These are phyloP conservation scores for Chrysolina americana DNA, from an alignment of 2,888 invertebrate species.

Conservation along the genomic window DNA sequence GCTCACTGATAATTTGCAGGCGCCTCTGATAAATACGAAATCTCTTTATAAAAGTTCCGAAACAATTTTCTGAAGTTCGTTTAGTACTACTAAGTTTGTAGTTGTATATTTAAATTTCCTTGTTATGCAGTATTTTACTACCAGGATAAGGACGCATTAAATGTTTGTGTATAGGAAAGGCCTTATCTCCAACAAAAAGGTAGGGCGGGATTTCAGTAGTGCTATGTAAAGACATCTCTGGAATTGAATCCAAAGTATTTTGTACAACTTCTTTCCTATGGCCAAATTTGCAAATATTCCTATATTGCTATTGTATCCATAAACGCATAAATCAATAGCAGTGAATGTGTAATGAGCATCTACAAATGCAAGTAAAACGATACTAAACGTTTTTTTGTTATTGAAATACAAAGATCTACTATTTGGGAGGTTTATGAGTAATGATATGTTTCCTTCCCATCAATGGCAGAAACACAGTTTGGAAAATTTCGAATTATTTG, in stretches of 20 bases:
- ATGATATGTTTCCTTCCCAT: too few relatives aligned
- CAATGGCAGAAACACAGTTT: too few relatives aligned
- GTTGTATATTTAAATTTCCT: constrained; percentile 16
- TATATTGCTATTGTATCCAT: constrained; percentile 14
- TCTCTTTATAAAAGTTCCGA: neutral
- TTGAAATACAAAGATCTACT: constrained; percentile 23
- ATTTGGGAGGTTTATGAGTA: too few relatives aligned
- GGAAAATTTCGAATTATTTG: too few relatives aligned
- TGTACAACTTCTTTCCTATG: neutral
- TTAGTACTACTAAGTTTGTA: constrained; percentile 15
- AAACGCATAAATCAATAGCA: constrained; percentile 3
- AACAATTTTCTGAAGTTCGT: constrained; percentile 6
- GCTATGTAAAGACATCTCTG: neutral
- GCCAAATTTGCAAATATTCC: constrained; percentile 14
- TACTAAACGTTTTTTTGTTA: constrained; percentile 42
- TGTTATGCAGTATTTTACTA: neutral
- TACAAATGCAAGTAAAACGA: constrained; percentile 48
- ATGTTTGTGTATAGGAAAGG: constrained; percentile 23
- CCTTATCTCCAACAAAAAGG: constrained; percentile 17
- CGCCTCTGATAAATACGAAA: constrained; percentile 13
- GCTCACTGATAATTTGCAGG: neutral
- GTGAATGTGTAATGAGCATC: constrained; percentile 27
- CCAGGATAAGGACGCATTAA: constrained; percentile 34
- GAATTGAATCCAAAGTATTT: neutral
- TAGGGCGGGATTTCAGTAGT: neutral